Evolutionary conservation across 1,140 invertebrate species (phyloP).

Genomic region (Euwallacea fornicatus): DNA sequence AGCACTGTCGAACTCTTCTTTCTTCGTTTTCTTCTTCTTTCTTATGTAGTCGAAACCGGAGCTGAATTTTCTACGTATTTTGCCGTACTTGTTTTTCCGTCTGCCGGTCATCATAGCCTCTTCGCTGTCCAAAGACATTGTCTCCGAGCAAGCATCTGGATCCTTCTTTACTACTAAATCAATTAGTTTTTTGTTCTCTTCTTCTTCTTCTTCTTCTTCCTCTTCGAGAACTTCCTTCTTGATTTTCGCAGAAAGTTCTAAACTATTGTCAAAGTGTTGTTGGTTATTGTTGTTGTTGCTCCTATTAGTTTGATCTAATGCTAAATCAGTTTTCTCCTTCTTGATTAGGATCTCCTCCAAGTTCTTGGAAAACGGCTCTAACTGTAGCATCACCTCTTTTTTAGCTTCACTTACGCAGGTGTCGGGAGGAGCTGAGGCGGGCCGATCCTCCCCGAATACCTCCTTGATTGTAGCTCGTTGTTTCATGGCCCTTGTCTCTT

Average conservation of each 20-base stretch:
- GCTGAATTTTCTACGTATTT: constrained; percentile 64
- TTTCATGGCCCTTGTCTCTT: constrained; percentile 73
- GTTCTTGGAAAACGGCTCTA: constrained; percentile 25
- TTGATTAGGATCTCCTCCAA: constrained; percentile 42
- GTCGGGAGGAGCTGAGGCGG: constrained; percentile 61
- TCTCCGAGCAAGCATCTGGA: constrained; percentile 46
- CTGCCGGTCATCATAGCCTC: constrained; percentile 51
- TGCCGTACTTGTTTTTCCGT: constrained; percentile 58
- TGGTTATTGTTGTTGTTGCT: constrained; percentile 7
- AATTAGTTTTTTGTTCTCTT: constrained; percentile 35
- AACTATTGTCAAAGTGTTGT: constrained; percentile 32
- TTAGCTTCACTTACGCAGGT: constrained; percentile 55
- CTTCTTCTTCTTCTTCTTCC: constrained; percentile 47
- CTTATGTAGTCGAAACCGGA: constrained; percentile 87
- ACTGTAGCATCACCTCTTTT: constrained; percentile 30
- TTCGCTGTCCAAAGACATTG: constrained; percentile 47
- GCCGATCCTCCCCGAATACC: constrained; percentile 74
- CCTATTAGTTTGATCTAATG: background rate
- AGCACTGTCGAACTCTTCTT: constrained; percentile 55
- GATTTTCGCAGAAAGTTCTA: constrained; percentile 3
- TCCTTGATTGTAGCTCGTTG: constrained; percentile 76
- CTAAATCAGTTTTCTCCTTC: constrained; percentile 27
- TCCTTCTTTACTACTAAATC: constrained; percentile 39
- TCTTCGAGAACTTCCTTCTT: constrained; percentile 34
- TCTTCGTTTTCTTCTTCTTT: constrained; percentile 74